Evolutionary conservation across 2,113 vertebrate genomes (phyloP), one percentile per base, ranked within the genome.

Genomic region (Saccopteryx leptura): DNA sequence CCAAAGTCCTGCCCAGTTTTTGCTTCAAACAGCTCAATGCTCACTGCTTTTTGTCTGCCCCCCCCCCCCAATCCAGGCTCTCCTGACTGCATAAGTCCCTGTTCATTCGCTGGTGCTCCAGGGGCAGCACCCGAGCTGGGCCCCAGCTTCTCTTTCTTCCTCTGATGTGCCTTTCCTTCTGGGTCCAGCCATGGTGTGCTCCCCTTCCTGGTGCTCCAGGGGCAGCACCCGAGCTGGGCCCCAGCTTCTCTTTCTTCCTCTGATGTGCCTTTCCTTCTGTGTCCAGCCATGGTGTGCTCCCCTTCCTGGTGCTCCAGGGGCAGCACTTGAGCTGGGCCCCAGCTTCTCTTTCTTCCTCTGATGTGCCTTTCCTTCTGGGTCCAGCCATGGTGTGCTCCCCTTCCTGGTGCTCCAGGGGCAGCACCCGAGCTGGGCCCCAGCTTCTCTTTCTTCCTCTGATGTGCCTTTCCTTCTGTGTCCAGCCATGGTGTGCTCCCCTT

Each of bases 161-260:
- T 21, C 3, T 46, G 72, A 28, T 24, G 4, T n/a, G 24, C 66
- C 10, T 0, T 68, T 5, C 74, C 21, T 56, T 39, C 33, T 26
- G 0, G 33, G 4, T 54, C 39, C 9, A 1, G 21, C 39, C 48
- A 4, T 1, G 7, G 54, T 13, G 74, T 2, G 8, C 2, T 7
- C 61, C 1, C 2, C 9, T 1, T 28, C 17, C 50, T 56, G 52
- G 71, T 56, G 28, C n/a, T 7, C 28, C 3, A 4, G 26, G 12
- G 21, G 28, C 46, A 15, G 87, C 48, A 52, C 46, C 76, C 23
- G 1, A 63, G 11, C 60, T 72, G 33, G 66, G 8, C 7, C 26
- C 6, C 9, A 3, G 39, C 46, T 92, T 21, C 54, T 54, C 60
- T 92, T 65, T 63, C 71, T 87, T 68, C 61, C 21, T 21, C 3